Evolutionary conservation across 2,113 vertebrate species (phyloP).

Genomic region (Neomonachus schauinslandi): DNA sequence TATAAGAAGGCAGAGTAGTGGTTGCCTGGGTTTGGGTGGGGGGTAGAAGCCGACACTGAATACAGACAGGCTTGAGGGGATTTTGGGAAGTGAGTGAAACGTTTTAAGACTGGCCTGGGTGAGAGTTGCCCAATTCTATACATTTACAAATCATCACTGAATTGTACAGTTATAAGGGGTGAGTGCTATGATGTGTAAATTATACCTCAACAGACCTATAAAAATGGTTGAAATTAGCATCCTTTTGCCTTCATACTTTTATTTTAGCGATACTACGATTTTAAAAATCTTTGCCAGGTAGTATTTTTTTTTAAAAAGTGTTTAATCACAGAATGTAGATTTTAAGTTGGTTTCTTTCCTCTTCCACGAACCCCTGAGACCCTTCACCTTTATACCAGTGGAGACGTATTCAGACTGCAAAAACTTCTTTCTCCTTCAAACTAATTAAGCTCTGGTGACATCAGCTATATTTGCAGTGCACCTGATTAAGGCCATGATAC

Average conservation of each 20-base stretch:
- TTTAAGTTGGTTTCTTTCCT: constrained; percentile 47
- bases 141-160: not conserved
- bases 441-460: constrained; percentile 88
- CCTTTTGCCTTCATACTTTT: not conserved
- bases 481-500: constrained; percentile 86
- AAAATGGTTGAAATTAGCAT: not conserved
- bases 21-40: not conserved
- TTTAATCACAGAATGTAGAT: constrained; percentile 63
- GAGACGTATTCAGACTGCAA: constrained; percentile 70
- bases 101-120: not conserved
- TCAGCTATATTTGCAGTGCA: constrained; percentile 83
- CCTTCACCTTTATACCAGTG: constrained; percentile 45
- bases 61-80: not conserved
- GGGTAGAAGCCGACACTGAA: not conserved
- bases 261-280: not conserved
- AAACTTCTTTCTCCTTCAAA: constrained; percentile 68
- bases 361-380: constrained; percentile 1
- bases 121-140: not conserved
- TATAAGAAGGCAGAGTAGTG: not conserved
- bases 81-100: not conserved
- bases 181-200: not conserved
- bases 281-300: constrained; percentile 28
- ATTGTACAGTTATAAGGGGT: not conserved
- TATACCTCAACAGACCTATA: not conserved
- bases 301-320: not conserved